Percentiles rank a stretch among this genome's conserved stretches.
These are phyloP conservation scores for Trachelus stipa DNA, from an alignment of 2,888 invertebrate species.

Conservation along the genomic window DNA sequence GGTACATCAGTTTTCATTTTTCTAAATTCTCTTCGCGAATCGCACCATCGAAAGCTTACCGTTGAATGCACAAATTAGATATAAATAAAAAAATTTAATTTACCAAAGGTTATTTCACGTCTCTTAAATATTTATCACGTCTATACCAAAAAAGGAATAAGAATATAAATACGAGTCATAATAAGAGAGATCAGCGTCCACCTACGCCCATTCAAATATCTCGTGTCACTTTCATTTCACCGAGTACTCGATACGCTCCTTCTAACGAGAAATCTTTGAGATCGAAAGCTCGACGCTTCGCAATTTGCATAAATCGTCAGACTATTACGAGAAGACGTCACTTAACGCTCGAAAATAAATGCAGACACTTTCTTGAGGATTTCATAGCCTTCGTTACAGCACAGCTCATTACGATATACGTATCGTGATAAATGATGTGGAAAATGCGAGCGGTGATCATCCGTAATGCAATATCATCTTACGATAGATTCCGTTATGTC, in stretches of 20 bases:
- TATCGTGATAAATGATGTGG: not conserved
- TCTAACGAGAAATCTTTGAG: not conserved
- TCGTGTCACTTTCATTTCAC: not conserved
- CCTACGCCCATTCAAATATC: not conserved
- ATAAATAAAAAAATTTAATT: not conserved
- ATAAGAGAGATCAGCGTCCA: not conserved
- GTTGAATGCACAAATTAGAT: not conserved
- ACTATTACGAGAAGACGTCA: not conserved
- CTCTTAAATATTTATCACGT: not conserved
- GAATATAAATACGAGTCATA: not conserved
- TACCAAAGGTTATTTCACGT: not conserved
- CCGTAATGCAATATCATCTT: not conserved
- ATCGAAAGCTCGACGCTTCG: not conserved
- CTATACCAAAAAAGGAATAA: not conserved
- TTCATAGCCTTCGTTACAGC: not conserved
- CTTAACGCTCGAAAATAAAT: not conserved
- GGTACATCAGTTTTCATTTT: not conserved
- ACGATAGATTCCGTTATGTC: not conserved
- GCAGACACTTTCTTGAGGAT: not conserved
- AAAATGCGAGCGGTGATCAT: not conserved
- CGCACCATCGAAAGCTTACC: not conserved
- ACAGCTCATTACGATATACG: not conserved
- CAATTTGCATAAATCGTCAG: not conserved
- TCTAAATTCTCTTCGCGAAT: not conserved
- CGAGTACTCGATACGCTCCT: not conserved